These are phyloP conservation scores for Gastrophryne carolinensis DNA, from an alignment of 2,797 vertebrate genomes.

Conservation along the genomic window DNA sequence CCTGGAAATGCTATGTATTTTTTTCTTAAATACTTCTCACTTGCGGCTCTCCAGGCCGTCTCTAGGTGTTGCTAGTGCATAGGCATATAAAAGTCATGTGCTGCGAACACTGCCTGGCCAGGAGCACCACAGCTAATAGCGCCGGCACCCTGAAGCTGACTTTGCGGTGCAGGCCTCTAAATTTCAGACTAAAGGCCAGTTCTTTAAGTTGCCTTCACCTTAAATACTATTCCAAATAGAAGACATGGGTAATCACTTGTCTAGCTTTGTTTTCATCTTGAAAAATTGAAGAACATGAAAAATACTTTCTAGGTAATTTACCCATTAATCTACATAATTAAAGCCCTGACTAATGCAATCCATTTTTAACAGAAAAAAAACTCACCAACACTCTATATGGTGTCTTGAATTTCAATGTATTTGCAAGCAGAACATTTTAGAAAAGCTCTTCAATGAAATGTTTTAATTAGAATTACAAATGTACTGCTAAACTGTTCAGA, in stretches of 20 bases:
- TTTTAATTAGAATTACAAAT: slow-evolving; percentile 31
- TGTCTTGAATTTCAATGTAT: slow-evolving; percentile 11
- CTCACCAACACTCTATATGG: not conserved
- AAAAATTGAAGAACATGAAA: not conserved
- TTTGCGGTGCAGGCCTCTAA: too few species aligned
- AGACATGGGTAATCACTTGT: not conserved
- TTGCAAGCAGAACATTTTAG: slow-evolving; percentile 5
- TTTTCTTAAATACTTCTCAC: too few species aligned
- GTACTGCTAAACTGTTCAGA: not conserved
- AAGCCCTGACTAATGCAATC: not conserved
- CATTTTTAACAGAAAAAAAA: not conserved
- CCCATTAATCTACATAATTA: slow-evolving; percentile 4
- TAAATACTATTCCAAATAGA: not conserved
- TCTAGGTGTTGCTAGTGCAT: too few species aligned
- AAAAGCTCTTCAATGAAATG: slow-evolving; percentile 3
- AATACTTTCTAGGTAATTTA: not conserved
- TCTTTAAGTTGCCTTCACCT: too few species aligned
- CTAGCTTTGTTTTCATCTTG: not conserved
- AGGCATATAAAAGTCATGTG: too few species aligned
- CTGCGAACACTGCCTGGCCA: too few species aligned
- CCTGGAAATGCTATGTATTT: too few species aligned
- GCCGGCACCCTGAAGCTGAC: too few species aligned
- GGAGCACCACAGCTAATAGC: too few species aligned
- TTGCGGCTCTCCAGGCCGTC: too few species aligned
- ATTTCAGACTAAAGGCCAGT: too few species aligned